These are phyloP conservation scores for Parochlus steinenii DNA, from an alignment of 2,888 invertebrate genomes.

Conservation along the genomic window DNA sequence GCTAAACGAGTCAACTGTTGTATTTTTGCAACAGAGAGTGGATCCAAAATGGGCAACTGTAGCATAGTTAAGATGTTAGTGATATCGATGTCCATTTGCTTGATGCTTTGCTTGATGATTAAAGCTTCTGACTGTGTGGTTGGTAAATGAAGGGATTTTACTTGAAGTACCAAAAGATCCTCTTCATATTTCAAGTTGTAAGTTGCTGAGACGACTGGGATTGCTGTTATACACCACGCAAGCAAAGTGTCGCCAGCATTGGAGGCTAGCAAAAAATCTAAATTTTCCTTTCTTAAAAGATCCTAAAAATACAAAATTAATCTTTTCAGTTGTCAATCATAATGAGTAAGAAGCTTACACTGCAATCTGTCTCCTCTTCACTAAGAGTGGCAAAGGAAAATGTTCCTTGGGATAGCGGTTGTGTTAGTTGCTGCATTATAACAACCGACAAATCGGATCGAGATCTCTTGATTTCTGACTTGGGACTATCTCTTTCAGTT, in stretches of 20 bases:
- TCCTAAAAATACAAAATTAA: conserved; percentile 36
- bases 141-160: conserved; percentile 48
- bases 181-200: conserved; percentile 34
- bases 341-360: conserved; percentile 21
- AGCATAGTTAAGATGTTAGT: conserved; percentile 62
- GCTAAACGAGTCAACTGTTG: conserved; percentile 66
- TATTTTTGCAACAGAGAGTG: conserved; percentile 68
- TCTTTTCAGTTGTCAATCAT: conserved; percentile 1
- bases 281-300: conserved; percentile 61
- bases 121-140: conserved; percentile 55
- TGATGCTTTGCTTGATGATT: conserved; percentile 48
- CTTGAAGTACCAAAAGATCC: conserved; percentile 31
- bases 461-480: conserved; percentile 36
- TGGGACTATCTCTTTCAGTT: conserved; percentile 40
- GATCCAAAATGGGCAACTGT: conserved; percentile 74
- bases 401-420: conserved; percentile 42
- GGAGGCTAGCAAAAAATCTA: conserved; percentile 58
- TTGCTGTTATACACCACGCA: conserved; percentile 10
- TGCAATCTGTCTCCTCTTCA: conserved; percentile 31
- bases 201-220: conserved; percentile 23
- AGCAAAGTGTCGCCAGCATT: conserved; percentile 68
- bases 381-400: conserved; percentile 30
- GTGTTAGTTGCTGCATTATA: conserved; percentile 56
- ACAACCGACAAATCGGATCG: conserved; percentile 52
- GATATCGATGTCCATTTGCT: conserved; percentile 68